Base-by-base conservation (phyloP, 1,140 invertebrate genomes). In the Caenorhabditis remanei region DNA sequence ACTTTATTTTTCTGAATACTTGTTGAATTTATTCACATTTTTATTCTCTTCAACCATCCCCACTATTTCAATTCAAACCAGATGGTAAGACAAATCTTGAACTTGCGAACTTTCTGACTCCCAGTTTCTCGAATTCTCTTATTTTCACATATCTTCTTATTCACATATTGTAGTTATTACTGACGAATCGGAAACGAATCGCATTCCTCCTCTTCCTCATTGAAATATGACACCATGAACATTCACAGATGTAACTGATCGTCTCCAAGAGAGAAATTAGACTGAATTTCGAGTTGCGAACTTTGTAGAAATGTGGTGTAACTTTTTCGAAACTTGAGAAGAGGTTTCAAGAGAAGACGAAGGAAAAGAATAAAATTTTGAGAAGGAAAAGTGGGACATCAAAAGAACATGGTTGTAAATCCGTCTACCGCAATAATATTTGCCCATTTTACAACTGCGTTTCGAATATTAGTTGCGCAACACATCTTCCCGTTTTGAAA, bases 171-270 rank as follows among this genome's bases (percentile, higher is more conserved):
- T 53, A 79, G 71, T 79, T 79, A 48, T 79, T 79, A 79, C 46
- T 43, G 71, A 46, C 19, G n/a, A 41, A 79, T 53, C 71, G 71
- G 71, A 71, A 71, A 79, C 53, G 71, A 79, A 79, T 79, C 46
- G 71, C 46, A 24, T 24, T 32, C 71, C 11, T 4, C 4, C 5
- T 19, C 67, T 9, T 6, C 2, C 9, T 50, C 46, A 79, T 79
- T 79, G 71, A 79, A 79, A 79, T 53, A 32, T 50, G 71, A 79
- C 71, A 79, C 71, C 46, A 79, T 79, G 71, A 79, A 79, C 71
- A 79, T 50, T 79, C 71, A 79, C 71, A 79, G 71, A 79, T 79
- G 71, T 79, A 79, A 79, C 71, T 14, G 71, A 79, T 79, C 71
- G 71, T 79, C 46, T 79, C 43, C 41, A 21, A 53, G 32, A 53